Conservation (phyloP, 2,113 vertebrate genomes). For the Ascaphus truei region DNA sequence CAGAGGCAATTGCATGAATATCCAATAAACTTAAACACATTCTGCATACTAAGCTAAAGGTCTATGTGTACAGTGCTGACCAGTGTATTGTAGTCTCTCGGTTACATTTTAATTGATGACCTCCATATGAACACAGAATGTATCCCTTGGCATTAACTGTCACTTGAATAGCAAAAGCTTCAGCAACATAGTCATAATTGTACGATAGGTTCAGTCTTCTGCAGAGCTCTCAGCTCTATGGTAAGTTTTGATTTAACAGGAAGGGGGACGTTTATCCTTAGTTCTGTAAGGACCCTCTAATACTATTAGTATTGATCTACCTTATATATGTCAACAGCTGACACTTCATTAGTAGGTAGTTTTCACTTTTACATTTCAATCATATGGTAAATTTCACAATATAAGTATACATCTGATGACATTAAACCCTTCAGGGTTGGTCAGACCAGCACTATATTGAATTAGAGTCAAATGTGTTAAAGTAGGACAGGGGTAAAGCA, state of each 20-base stretch:
- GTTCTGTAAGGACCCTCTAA: neutral
- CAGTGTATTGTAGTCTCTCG: neutral
- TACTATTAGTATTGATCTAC: neutral
- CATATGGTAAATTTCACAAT: neutral
- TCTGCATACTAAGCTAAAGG: neutral
- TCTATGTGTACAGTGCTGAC: neutral
- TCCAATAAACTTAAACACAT: conserved; percentile 2
- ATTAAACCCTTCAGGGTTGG: neutral
- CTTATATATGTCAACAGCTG: neutral
- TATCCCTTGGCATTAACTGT: neutral
- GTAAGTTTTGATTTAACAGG: neutral
- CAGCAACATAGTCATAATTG: too few relatives aligned
- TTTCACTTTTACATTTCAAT: neutral
- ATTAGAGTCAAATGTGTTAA: conserved; percentile 25
- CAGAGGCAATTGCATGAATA: neutral
- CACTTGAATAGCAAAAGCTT: neutral
- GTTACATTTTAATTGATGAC: neutral
- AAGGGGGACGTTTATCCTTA: neutral
- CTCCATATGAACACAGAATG: neutral
- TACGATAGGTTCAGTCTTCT: neutral
- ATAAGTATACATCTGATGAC: neutral
- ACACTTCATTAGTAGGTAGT: neutral
- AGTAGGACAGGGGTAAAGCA: conserved; percentile 7
- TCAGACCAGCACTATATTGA: conserved; percentile 9
- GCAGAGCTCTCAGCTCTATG: neutral